Base-by-base conservation (phyloP, 2,797 vertebrate genomes). In the Lepilemur ruficaudatus region DNA sequence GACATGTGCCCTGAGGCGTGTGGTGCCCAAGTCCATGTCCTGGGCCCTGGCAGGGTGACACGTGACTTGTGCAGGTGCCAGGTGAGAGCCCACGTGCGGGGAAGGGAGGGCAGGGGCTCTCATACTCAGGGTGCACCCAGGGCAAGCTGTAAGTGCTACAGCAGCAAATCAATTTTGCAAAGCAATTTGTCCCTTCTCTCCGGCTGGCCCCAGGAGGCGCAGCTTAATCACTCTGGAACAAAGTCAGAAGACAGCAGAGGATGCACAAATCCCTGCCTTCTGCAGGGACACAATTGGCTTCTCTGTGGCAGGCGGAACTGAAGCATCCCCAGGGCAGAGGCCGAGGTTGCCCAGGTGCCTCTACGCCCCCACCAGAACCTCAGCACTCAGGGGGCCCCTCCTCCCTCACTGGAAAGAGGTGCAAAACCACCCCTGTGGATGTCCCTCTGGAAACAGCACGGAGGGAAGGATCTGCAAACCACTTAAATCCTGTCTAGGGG, bases 111-210 rank as follows among this genome's bases (percentile, higher is more conserved):
- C 35, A 41, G 80, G 30, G 30, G 1, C 4, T 38, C 25, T 30
- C 55, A 0, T 1, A 1, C 75, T 46, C 35, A 30, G 63, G 63
- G 82, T 7, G 0, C 46, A 30, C 48, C 55, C 59, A 2, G 12
- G 63, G 57, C 11, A 1, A 83, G 63, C 67, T 13, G 48, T 75
- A 78, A 89, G 25, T 12, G 85, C 89, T 63, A 52, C 10, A 1
- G 91, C 81, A 88, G 94, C 93, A 91, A 81, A 75, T 97, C 96
- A 82, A 28, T 86, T 88, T 75, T 30, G 15, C 91, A 59, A 73
- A 96, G 96, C 86, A 75, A 22, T 79, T 22, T 63, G 91, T 93
- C 93, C 94, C 76, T 80, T 81, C 85, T 76, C 86, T 80, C 41
- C 81, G 46, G 81, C 89, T 55, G 65, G 91, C 88, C 94, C 95